Evolutionary conservation across 2,888 invertebrate genomes (phyloP).

Genomic region (Mesochorus sp.): DNA sequence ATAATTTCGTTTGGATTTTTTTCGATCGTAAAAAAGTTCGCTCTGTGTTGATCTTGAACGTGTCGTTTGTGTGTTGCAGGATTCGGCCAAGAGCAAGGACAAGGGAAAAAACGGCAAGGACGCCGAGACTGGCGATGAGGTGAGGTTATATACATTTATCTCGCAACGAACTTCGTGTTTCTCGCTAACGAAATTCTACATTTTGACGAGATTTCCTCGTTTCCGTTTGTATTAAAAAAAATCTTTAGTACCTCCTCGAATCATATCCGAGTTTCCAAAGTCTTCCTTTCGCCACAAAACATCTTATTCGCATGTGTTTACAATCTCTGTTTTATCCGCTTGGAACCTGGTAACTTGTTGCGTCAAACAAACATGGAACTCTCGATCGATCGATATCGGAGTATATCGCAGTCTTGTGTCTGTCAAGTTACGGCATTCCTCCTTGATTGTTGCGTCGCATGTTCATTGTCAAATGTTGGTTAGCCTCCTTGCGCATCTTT

Average conservation of each 20-base stretch:
- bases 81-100: constrained; percentile 79
- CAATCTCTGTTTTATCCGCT: no score
- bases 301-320: no score
- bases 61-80: constrained; percentile 74
- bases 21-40: constrained; percentile 7
- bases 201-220: neutral
- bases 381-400: neutral
- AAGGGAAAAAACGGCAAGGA: constrained; percentile 82
- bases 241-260: no score
- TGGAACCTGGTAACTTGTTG: neutral
- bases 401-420: constrained; percentile 15
- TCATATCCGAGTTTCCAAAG: neutral
- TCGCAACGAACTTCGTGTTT: neutral
- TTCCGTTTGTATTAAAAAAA: neutral
- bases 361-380: neutral
- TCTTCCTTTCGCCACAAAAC: neutral
- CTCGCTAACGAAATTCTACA: constrained; percentile 14
- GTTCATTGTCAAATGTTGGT: no score
- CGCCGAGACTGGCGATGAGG: constrained; percentile 79
- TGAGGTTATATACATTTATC: constrained; percentile 76
- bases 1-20: constrained; percentile 22
- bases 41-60: constrained; percentile 31
- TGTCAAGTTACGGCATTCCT: neutral
- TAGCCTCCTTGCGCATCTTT: no score
- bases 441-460: no score